Evolutionary conservation across 1,140 invertebrate species (phyloP), one percentile per base, ranked within the genome.

Genomic region (Anadara kagoshimensis): DNA sequence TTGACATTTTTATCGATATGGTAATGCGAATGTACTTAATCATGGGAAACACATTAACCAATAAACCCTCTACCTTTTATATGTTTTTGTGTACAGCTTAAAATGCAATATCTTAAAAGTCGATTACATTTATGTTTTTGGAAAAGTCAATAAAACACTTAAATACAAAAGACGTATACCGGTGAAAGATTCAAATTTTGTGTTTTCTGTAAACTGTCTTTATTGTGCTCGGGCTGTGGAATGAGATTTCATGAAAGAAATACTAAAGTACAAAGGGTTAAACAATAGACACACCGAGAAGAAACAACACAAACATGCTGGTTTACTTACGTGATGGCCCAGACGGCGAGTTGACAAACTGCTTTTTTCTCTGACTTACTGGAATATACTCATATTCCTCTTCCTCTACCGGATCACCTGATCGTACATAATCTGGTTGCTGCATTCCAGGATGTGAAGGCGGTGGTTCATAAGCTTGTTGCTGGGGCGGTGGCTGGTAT

Each of bases 351-450:
- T 67, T 64, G 20, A 44, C 57, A 67, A 78, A 78, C 43, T 63
- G 62, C 43, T 70, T 63, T 62, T 70, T 78, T 58, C 77, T 75
- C 45, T 75, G 64, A 51, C 65, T 67, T 5, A 78, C 77, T 24
- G 77, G 66, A 20, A 75, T 24, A 51, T 72, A 75, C 24, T 76
- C 75, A 58, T 76, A 81, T 16, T 79, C 75, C 49, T 83, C 81
- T 63, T 83, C 81, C 22, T 64, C 68, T 16, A 79, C 75, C 0
- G 73, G 73, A 36, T 75, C 73, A n/a, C 66, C 63, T 26, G 73
- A 43, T 49, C 73, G 68, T 16, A 75, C 68, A 66, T 75, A 75
- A 47, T 70, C 68, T 5, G 73, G 73, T 49, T 75, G 73, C 26
- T 61, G 44, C 29, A 65, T 45, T 49, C 68, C 67, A 20, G 56